phyloP scores from a whole-genome alignment of 2,888 invertebrate genomes.

The Lepidonotus clava region DNA sequence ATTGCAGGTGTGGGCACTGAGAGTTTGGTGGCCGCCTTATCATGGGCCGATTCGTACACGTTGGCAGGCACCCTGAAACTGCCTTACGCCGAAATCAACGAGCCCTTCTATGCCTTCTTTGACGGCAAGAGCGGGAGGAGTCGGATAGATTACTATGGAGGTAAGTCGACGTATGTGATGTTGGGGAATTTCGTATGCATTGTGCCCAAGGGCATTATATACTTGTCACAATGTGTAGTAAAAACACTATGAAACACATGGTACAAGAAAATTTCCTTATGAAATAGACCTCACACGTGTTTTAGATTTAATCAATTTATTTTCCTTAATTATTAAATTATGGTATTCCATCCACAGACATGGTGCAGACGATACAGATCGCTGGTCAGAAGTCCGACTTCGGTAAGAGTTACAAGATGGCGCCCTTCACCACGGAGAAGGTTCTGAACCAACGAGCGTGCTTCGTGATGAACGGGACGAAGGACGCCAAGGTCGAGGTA shows the following conservation, averaged over 20 bases:
- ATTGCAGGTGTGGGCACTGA: neutral
- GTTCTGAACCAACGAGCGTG: conserved; percentile 88
- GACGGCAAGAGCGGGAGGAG: conserved; percentile 88
- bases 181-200: neutral
- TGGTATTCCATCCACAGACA: conserved; percentile 81
- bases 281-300: too few species aligned
- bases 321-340: neutral
- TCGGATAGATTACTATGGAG: conserved; percentile 96
- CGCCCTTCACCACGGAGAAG: conserved; percentile 88
- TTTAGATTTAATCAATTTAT: neutral
- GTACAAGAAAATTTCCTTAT: too few species aligned
- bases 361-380: conserved; percentile 95
- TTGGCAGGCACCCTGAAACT: conserved; percentile 84
- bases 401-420: conserved; percentile 82
- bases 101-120: conserved; percentile 94
- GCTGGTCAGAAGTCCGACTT: conserved; percentile 81
- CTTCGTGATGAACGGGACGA: conserved; percentile 90
- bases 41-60: conserved; percentile 67
- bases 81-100: conserved; percentile 95
- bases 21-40: neutral
- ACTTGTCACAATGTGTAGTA: neutral
- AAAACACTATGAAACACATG: too few species aligned
- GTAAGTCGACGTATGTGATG: too few species aligned
- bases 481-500: conserved; percentile 83
- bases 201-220: neutral